These are phyloP conservation scores for Alethe castanea DNA, from an alignment of 2,113 vertebrate genomes.

Conservation along the genomic window DNA sequence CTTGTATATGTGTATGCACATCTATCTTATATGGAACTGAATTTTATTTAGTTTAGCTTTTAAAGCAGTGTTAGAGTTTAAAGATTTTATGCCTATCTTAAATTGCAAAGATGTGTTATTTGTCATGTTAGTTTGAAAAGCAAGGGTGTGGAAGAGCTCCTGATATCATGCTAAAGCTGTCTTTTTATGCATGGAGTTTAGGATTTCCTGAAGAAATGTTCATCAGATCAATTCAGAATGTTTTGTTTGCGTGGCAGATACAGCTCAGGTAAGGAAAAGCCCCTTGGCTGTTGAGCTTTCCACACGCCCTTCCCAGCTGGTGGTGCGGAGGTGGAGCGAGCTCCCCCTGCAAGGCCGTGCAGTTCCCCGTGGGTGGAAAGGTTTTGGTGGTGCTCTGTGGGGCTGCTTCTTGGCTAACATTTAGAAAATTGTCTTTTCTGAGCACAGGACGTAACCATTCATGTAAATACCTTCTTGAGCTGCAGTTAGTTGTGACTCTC, in stretches of 20 bases:
- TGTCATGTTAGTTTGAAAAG: neutral
- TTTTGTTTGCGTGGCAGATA: constrained; percentile 90
- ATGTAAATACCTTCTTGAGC: neutral
- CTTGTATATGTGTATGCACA: neutral
- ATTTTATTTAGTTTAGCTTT: neutral
- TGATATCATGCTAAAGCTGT: neutral
- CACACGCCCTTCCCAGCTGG: fast-evolving
- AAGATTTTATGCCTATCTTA: neutral
- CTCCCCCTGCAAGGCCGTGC: fast-evolving
- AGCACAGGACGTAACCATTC: neutral
- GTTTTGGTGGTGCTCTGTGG: neutral
- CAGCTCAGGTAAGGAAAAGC: constrained; percentile 82
- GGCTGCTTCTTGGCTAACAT: neutral
- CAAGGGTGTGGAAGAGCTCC: neutral
- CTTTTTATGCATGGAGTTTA: constrained; percentile 45
- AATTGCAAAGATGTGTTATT: neutral
- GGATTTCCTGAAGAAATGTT: constrained; percentile 85
- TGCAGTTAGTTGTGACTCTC: neutral
- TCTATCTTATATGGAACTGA: neutral
- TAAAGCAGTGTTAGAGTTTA: neutral
- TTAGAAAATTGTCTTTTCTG: neutral
- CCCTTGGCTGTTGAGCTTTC: neutral
- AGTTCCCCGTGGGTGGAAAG: fast-evolving
- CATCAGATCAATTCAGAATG: constrained; percentile 88
- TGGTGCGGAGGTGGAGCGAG: fast-evolving